Evolutionary conservation across 2,888 invertebrate species (phyloP).

Genomic region (Thysanoteuthis rhombus): DNA sequence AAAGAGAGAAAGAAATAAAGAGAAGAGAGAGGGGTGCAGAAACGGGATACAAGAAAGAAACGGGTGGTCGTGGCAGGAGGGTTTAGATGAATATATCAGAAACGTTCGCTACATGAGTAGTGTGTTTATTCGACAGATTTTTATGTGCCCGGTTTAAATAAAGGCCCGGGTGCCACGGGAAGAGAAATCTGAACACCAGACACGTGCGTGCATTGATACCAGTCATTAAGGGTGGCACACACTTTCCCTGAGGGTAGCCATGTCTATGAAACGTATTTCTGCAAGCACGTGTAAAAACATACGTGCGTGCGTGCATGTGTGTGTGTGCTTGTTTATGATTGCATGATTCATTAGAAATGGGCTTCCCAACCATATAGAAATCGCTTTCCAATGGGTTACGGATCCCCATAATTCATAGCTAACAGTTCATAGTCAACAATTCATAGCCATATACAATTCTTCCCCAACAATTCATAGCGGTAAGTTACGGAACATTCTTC

Average conservation of each 20-base stretch:
- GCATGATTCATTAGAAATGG: too few relatives aligned
- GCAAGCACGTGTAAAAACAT: neutral
- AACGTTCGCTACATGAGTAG: neutral
- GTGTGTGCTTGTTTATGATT: too few relatives aligned
- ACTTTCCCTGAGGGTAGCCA: neutral
- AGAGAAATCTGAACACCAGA: neutral
- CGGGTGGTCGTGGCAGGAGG: neutral
- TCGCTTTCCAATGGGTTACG: too few relatives aligned
- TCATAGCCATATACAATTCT: too few relatives aligned
- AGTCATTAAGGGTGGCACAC: neutral
- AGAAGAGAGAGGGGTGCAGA: rapidly evolving
- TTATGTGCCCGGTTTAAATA: neutral
- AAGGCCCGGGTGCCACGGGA: too few relatives aligned
- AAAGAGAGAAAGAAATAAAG: neutral
- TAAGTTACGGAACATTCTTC: too few relatives aligned
- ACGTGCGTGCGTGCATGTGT: neutral
- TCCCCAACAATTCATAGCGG: too few relatives aligned
- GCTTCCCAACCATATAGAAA: too few relatives aligned
- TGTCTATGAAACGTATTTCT: neutral
- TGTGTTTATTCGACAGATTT: neutral
- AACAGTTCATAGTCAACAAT: too few relatives aligned
- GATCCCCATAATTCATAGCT: too few relatives aligned
- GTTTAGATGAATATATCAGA: neutral
- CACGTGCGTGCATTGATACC: neutral
- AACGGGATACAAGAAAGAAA: too few relatives aligned